phyloP scores from a whole-genome alignment of 2,888 invertebrate genomes.

The Oligia strigilis region DNA sequence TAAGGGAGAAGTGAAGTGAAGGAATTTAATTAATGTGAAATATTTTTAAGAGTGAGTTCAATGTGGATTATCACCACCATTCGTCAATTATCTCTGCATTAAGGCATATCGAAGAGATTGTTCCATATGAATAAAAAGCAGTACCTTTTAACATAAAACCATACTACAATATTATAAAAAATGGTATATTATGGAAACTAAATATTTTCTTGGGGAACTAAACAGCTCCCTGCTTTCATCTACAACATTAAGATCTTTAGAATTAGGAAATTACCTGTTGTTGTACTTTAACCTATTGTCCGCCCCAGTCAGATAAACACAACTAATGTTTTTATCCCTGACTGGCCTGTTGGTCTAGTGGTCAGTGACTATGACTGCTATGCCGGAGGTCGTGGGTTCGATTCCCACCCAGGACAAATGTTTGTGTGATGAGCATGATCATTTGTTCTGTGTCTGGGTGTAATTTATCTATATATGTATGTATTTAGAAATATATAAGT shows the following conservation, averaged over 20 bases:
- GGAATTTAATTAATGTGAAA: neutral
- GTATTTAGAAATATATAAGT: no score
- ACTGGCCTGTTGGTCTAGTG: no score
- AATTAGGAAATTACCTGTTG: neutral
- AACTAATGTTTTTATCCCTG: neutral
- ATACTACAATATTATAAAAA: neutral
- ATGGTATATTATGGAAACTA: neutral
- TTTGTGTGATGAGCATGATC: no score
- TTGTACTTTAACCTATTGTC: neutral
- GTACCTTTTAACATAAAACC: neutral
- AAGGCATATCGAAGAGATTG: neutral
- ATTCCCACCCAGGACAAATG: no score
- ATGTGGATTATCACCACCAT: neutral
- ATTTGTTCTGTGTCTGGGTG: no score
- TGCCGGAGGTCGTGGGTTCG: no score
- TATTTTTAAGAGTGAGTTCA: neutral
- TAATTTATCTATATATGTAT: no score
- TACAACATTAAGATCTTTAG: neutral
- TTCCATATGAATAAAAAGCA: neutral
- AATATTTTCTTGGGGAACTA: neutral
- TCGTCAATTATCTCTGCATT: neutral
- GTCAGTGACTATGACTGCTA: no score
- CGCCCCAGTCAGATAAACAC: neutral
- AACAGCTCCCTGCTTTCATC: neutral
- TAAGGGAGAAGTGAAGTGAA: conserved; percentile 1